Evolutionary conservation across 2,888 invertebrate genomes (phyloP).

Genomic region (Cephus runcator): DNA sequence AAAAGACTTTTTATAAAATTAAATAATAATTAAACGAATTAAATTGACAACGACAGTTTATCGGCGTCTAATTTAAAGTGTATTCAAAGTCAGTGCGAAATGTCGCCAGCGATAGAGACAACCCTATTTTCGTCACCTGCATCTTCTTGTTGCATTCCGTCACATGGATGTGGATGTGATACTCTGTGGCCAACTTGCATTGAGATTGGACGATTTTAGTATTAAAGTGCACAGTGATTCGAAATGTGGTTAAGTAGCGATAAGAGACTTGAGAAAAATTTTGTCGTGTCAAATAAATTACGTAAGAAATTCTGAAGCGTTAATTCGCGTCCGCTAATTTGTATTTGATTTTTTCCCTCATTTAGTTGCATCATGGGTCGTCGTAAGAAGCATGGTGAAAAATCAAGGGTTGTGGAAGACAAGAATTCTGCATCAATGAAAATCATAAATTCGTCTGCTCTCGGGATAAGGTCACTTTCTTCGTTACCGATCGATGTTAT

Average conservation of each 20-base stretch:
- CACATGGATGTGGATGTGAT: too few species aligned
- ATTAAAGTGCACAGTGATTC: not conserved
- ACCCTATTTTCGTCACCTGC: not conserved
- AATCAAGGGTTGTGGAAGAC: not conserved
- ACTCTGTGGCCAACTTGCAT: not conserved
- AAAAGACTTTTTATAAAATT: not conserved
- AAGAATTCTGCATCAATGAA: not conserved
- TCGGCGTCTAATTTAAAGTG: not conserved
- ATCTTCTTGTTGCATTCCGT: not conserved
- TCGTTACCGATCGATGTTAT: conserved; percentile 17
- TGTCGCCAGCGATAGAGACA: not conserved
- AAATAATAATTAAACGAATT: not conserved
- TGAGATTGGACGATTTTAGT: not conserved
- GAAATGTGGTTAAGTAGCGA: too few species aligned
- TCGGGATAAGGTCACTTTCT: not conserved
- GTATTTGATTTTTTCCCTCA: not conserved
- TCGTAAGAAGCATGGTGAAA: not conserved
- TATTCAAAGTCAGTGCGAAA: not conserved
- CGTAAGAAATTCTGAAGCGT: not conserved
- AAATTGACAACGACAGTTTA: not conserved
- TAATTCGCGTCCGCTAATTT: not conserved
- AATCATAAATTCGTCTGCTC: not conserved
- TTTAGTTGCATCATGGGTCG: not conserved
- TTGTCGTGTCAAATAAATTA: too few species aligned
- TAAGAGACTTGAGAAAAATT: too few species aligned